Base-by-base conservation (phyloP, 1,140 invertebrate species). In the Drosophila murphyi region DNA sequence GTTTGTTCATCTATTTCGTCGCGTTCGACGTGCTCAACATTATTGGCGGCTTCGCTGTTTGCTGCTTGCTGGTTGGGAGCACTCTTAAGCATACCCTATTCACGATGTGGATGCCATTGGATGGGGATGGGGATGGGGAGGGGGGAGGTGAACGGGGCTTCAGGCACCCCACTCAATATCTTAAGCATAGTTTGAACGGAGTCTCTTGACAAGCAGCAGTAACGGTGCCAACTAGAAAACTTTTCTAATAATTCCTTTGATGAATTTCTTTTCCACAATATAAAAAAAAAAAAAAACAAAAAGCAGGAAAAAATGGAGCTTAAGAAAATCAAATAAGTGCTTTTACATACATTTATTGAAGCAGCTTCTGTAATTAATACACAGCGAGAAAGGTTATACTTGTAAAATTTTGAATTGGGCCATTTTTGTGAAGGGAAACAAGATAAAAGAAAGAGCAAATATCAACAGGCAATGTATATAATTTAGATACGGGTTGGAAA, bases 231-330 rank as follows among this genome's bases (percentile, higher is more conserved):
- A 86, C 81, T 79, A 78, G 67, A 72, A 82, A 87, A 82, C 76
- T 88, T 87, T 88, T 87, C 76, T 73, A 86, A 83, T 85, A 83
- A 87, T 79, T 72, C 47, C 50, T 57, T 73, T 75, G 72, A 85
- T 82, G 80, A 76, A 71, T 70, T 60, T 68, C 70, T n/a, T 59
- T 41, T 60, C 37, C 61, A 43, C 61, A 29, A 50, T 2, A 5
- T 8, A 43, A 5, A 51, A 29, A 43, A 39, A 55, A 45, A 47
- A 5, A 56, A 39, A 41, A 20, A 52, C 52, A 43, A 29, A 28
- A 34, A 20, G 8, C 2, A 12, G 39, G 5, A 7, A 60, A 47
- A 60, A 60, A 32, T 20, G 20, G 20, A 20, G 20, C 20, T 20
- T 20, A 20, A 20, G 20, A 12, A 29, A 43, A 0, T 37, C 10